Base-by-base conservation (phyloP, 2,113 vertebrate species). In the Zosterops lateralis region DNA sequence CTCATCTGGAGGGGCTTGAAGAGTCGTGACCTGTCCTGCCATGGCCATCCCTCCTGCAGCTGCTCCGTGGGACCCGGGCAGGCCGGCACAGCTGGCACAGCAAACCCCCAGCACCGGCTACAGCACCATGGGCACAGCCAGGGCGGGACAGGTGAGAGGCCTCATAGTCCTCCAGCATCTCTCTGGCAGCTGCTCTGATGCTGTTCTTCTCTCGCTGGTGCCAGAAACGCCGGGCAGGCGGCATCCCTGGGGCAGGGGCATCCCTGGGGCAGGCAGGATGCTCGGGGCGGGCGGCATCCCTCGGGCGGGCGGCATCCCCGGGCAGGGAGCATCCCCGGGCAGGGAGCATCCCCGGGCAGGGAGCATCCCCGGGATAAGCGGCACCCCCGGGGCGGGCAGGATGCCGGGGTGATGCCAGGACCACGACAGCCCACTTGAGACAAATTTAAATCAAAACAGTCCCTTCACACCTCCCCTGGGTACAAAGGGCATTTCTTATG, bases 11-110 rank as follows among this genome's bases (percentile, higher is more conserved):
- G 54, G 24, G 34, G 12, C n/a, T n/a, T n/a, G n/a, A n/a, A 2
- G 24, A 11, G 34, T 5, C 0, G 0, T 18, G n/a, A 17, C 51
- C 38, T 7, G 12, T 31, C 36, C 29, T 14, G 4, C 8, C 6
- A 16, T 1, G 22, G n/a, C 40, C 12, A 1, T 12, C 21, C 22
- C 12, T 53, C 26, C 58, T 11, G 42, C 24, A 21, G 68, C 79
- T 9, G 47, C 40, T 14, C 32, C 0, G 0, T 0, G 2, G 78
- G 20, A 10, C 38, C 3, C 1, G 3, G 32, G 3, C 9, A 7
- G 75, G 18, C 38, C 17, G 38, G 47, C 40, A 12, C 3, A 3
- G 53, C 40, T 48, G 47, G 47, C 47, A 48, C 47, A 47, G 47
- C 21, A 47, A 10, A 22, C 21, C 47, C 47, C 47, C 15, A 32